Conservation (phyloP, 2,888 invertebrate species). For the Chrysolina americana region DNA sequence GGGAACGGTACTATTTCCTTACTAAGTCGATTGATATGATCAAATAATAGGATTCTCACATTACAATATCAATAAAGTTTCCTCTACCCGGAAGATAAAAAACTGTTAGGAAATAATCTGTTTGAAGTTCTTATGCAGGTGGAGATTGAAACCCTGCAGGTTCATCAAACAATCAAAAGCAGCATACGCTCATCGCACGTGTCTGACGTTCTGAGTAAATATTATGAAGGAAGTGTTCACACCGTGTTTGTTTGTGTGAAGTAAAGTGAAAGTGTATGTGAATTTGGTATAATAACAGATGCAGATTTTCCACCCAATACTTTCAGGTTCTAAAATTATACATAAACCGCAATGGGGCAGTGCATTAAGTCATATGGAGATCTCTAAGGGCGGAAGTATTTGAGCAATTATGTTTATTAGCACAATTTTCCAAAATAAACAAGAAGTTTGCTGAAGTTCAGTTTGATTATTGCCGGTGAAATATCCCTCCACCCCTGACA, state of each 20-base stretch:
- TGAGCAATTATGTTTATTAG: too few relatives aligned
- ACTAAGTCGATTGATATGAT: too few relatives aligned
- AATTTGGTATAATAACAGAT: not conserved
- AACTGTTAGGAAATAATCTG: not conserved
- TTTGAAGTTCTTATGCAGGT: not conserved
- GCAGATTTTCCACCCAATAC: not conserved
- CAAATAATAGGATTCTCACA: too few relatives aligned
- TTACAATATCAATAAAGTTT: not conserved
- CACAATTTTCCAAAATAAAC: too few relatives aligned
- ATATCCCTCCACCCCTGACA: too few relatives aligned
- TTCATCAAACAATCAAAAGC: slow-evolving; percentile 1
- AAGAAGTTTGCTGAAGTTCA: too few relatives aligned
- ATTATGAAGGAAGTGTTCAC: not conserved
- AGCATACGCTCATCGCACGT: not conserved
- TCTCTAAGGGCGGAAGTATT: too few relatives aligned
- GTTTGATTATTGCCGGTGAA: too few relatives aligned
- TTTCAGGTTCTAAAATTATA: not conserved
- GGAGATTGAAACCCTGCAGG: not conserved
- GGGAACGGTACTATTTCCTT: too few relatives aligned
- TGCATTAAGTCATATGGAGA: too few relatives aligned
- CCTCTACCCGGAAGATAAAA: not conserved
- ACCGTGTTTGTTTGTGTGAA: not conserved
- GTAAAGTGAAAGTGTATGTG: not conserved
- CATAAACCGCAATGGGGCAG: too few relatives aligned
- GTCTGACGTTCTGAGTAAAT: not conserved